Percentiles rank a stretch among this genome's conserved stretches.
These are phyloP conservation scores for Protonibea diacanthus DNA, from an alignment of 2,797 vertebrate genomes.

Conservation along the genomic window DNA sequence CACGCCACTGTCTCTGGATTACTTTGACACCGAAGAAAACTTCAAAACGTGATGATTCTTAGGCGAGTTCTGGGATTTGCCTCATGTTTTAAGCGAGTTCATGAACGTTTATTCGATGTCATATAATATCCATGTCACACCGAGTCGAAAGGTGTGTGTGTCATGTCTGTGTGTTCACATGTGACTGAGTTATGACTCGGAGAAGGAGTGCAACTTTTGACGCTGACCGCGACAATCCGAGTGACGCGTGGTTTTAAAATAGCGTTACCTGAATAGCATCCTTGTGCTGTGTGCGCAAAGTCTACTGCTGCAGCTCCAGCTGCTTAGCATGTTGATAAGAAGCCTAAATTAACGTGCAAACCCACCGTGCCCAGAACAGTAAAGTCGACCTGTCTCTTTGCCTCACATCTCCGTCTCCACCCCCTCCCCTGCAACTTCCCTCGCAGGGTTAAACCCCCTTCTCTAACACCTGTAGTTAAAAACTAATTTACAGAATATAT, in stretches of 20 bases:
- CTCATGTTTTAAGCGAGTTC: neutral
- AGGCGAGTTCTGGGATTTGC: neutral
- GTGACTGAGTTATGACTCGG: neutral
- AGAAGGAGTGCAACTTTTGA: neutral
- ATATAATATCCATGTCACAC: neutral
- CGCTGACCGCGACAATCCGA: neutral
- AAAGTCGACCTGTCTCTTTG: neutral
- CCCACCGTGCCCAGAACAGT: neutral
- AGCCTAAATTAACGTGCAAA: neutral
- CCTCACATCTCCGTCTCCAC: neutral
- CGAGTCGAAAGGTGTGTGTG: neutral
- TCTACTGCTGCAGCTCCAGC: neutral
- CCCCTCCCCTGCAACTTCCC: neutral
- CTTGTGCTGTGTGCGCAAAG: neutral
- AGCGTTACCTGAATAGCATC: neutral
- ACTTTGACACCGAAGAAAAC: neutral
- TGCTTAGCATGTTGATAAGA: neutral
- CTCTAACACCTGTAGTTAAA: neutral
- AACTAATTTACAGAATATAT: conserved; percentile 9
- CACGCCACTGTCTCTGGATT: neutral
- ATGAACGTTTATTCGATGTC: neutral
- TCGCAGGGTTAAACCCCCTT: neutral
- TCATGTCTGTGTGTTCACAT: neutral
- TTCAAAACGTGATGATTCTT: neutral
- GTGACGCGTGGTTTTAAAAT: neutral